Percentiles rank a stretch among this genome's conserved stretches.
Conservation (phyloP, 2,888 invertebrate species). For the Pandemis heparana region DNA sequence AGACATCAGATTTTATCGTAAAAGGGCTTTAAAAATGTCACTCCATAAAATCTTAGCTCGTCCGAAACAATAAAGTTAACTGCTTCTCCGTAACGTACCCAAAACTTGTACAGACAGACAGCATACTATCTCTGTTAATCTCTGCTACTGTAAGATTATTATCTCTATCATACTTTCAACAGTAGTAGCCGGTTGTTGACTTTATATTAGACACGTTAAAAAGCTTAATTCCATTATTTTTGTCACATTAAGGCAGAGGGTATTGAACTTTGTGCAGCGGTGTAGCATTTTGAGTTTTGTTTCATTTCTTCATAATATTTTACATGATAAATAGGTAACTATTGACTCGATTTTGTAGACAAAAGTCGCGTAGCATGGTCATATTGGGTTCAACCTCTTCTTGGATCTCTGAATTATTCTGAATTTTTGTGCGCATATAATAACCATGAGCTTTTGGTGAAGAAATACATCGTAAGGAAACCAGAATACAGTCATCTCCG, state of each 20-base stretch:
- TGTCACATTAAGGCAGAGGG: not conserved
- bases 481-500: too few species aligned
- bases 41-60: not conserved
- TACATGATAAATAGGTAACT: too few species aligned
- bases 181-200: not conserved
- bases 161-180: not conserved
- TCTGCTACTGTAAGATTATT: conserved; percentile 22
- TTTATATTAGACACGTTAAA: not conserved
- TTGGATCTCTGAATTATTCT: too few species aligned
- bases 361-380: too few species aligned
- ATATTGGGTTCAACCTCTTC: too few species aligned
- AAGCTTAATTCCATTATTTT: not conserved
- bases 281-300: too few species aligned
- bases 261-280: not conserved
- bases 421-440: too few species aligned
- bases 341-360: too few species aligned
- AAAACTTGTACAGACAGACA: not conserved
- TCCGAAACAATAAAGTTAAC: not conserved
- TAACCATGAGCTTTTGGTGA: too few species aligned
- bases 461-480: too few species aligned
- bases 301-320: too few species aligned
- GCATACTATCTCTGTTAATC: not conserved
- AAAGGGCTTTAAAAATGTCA: not conserved
- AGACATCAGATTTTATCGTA: not conserved
- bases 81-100: not conserved